Evolutionary conservation across 2,113 vertebrate genomes (phyloP).

Genomic region (Rana temporaria): DNA sequence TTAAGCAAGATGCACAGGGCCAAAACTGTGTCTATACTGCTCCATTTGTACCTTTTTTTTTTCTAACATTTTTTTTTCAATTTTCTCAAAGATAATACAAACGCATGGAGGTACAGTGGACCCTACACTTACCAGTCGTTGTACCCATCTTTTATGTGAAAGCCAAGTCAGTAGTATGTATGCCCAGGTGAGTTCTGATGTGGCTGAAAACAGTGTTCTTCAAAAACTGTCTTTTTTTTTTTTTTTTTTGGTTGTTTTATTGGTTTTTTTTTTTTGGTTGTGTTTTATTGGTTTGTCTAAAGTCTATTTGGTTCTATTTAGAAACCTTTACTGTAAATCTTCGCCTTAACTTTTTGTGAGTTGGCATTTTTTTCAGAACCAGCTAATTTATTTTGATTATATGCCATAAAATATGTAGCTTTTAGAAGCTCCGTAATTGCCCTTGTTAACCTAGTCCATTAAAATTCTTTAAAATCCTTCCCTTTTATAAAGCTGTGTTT

Average conservation of each 20-base stretch:
- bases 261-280: no score
- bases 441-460: not conserved
- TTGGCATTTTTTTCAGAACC: no score
- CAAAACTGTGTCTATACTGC: not conserved
- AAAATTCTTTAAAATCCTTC: not conserved
- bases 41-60: no score
- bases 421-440: not conserved
- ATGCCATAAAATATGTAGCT: not conserved
- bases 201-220: not conserved
- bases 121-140: constrained; percentile 82
- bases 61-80: constrained; percentile 42
- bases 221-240: no score
- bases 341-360: no score
- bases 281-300: no score
- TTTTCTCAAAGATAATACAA: constrained; percentile 85
- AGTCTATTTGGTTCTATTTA: no score
- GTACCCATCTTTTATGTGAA: constrained; percentile 96
- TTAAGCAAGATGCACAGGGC: no score
- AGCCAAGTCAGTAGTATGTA: constrained; percentile 96
- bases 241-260: no score
- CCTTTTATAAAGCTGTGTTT: not conserved
- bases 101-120: constrained; percentile 90
- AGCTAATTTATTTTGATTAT: not conserved
- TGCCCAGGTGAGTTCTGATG: constrained; percentile 83
- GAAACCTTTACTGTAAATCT: no score